Evolutionary conservation across 2,888 invertebrate species (phyloP).

Genomic region (Plebejus argus): DNA sequence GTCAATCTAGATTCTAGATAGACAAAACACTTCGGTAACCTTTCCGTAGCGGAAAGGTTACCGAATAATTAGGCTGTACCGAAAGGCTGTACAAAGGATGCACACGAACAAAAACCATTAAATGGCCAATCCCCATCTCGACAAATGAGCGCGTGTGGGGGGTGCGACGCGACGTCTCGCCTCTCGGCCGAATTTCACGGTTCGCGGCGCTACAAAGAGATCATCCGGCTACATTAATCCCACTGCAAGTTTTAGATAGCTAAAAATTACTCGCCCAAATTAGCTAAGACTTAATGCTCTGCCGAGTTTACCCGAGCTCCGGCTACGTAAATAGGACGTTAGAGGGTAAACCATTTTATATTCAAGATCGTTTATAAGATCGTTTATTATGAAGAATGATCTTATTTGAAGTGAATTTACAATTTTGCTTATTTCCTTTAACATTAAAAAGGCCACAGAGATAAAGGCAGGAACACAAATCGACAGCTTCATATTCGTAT

Average conservation of each 20-base stretch:
- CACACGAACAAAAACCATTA: constrained; percentile 20
- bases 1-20: background rate
- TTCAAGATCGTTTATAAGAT: background rate
- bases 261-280: constrained; percentile 46
- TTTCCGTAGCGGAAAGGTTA: too few relatives aligned
- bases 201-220: constrained; percentile 56
- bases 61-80: constrained; percentile 1
- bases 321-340: constrained; percentile 7
- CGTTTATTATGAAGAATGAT: background rate
- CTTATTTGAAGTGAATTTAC: too few relatives aligned
- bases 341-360: constrained; percentile 19
- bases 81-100: background rate
- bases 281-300: constrained; percentile 39
- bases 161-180: constrained; percentile 31
- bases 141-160: constrained; percentile 9
- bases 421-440: too few relatives aligned
- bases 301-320: constrained; percentile 39
- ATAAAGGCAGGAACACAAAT: too few relatives aligned
- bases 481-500: too few relatives aligned
- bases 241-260: constrained; percentile 46
- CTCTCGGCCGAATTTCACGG: constrained; percentile 48
- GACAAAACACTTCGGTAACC: background rate
- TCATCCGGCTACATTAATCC: constrained; percentile 49
- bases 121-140: constrained; percentile 15
- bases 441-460: too few relatives aligned